These are phyloP conservation scores for Creontiades dilutus DNA, from an alignment of 2,888 invertebrate species.

Conservation along the genomic window DNA sequence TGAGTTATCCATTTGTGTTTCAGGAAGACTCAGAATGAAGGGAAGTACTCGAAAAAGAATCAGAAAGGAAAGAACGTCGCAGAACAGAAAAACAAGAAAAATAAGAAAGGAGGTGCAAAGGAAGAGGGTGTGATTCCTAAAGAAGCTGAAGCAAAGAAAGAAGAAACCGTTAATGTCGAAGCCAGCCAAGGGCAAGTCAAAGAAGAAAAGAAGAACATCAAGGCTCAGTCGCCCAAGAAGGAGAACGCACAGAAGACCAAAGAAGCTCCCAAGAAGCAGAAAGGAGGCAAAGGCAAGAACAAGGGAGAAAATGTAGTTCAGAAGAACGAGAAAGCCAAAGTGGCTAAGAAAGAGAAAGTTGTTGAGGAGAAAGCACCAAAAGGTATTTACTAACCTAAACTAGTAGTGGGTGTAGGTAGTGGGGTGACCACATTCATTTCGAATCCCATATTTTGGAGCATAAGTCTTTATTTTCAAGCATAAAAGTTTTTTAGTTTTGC, in stretches of 20 bases:
- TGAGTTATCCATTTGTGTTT: conserved; percentile 33
- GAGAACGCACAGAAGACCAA: conserved; percentile 25
- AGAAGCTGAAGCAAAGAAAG: neutral
- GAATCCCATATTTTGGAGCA: no score
- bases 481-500: no score
- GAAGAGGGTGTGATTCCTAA: conserved; percentile 33
- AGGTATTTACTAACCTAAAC: neutral
- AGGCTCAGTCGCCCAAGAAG: neutral
- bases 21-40: conserved; percentile 45
- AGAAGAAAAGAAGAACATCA: conserved; percentile 38
- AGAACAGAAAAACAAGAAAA: conserved; percentile 56
- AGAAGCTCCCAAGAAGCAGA: conserved; percentile 32
- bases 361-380: conserved; percentile 43
- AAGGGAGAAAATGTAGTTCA: conserved; percentile 3
- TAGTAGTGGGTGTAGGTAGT: no score
- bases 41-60: conserved; percentile 60
- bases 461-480: no score
- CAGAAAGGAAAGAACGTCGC: conserved; percentile 59
- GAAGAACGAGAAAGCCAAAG: conserved; percentile 22
- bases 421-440: no score
- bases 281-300: conserved; percentile 30
- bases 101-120: neutral
- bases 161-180: conserved; percentile 30
- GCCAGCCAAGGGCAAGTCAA: neutral
- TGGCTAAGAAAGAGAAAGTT: conserved; percentile 35